Base-by-base conservation (phyloP, 2,888 invertebrate genomes). In the Allolobophora icterica region DNA sequence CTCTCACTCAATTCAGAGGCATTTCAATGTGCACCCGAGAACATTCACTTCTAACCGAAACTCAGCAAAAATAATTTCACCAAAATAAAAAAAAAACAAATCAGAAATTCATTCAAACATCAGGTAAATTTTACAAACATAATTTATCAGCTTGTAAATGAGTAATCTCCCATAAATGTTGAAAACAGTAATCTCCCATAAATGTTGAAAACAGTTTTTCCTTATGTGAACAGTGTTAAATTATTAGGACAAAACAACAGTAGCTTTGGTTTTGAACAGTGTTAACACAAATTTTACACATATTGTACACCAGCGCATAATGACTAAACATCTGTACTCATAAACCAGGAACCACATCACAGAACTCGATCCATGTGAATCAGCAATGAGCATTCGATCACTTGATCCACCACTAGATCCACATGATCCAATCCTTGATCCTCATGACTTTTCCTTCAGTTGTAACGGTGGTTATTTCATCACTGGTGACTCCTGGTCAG, bases 241-340 rank as follows among this genome's bases (percentile, higher is more conserved):
- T 58, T 24, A 58, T 30, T 5, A 0, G 4, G 2, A 89, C 89
- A 38, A 89, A 35, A 45, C 40, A 89, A 89, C 89, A 89, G 35
- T 38, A 89, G 21, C 89, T 87, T 87, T 87, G 87, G 87, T 33
- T 87, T 35, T 24, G 24, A 83, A 87, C 84, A 84, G 33, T 21
- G n/a, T 84, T 19, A 34, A 84, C 84, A 87, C 35, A 87, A 35
- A 8, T 8, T 35, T 34, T 87, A 87, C 87, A 87, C 21, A 34
- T 24, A 87, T 87, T 35, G 87, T 87, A 87, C 34, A 87, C 30
- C 87, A 87, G 38, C 24, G 15, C 11, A 24, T 35, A 21, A 21
- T 33, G 24, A 87, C 38, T 5, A 19, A 87, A 34, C 38, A 87
- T 35, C 87, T 87, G 87, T 87, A 87, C 35, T 8, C 21, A 0